Evolutionary conservation across 2,797 vertebrate genomes (phyloP).

Genomic region (Anguilla obscura): DNA sequence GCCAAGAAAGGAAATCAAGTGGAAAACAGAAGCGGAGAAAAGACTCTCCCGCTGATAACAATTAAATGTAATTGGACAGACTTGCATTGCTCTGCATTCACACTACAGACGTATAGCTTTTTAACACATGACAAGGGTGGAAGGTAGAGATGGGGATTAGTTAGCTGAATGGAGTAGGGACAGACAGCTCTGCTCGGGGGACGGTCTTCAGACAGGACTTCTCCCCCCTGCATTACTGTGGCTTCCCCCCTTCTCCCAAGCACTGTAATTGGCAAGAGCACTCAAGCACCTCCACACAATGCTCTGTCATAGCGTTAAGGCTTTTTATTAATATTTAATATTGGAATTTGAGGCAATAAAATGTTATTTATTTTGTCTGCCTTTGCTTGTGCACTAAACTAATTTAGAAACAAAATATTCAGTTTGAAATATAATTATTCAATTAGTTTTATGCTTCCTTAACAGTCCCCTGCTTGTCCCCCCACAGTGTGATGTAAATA

Average conservation of each 20-base stretch:
- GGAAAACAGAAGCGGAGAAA: slow-evolving; percentile 38
- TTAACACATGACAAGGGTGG: slow-evolving; percentile 26
- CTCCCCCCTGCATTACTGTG: slow-evolving; percentile 20
- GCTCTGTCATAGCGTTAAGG: slow-evolving; percentile 23
- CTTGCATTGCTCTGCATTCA: slow-evolving; percentile 42
- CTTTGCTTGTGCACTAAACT: slow-evolving; percentile 26
- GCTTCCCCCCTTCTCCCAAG: neutral
- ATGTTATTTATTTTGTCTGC: slow-evolving; percentile 30
- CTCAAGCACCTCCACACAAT: slow-evolving; percentile 26
- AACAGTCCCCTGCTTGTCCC: slow-evolving; percentile 7
- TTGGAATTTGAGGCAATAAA: slow-evolving; percentile 37
- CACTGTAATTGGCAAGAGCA: slow-evolving; percentile 35
- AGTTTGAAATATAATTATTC: slow-evolving; percentile 32
- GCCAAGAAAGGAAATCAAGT: slow-evolving; percentile 40
- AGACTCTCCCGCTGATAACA: slow-evolving; percentile 63
- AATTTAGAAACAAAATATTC: slow-evolving; percentile 34
- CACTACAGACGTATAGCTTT: slow-evolving; percentile 35
- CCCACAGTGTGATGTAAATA: slow-evolving; percentile 15
- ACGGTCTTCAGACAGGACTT: slow-evolving; percentile 29
- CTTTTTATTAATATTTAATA: slow-evolving; percentile 40
- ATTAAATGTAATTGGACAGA: slow-evolving; percentile 72
- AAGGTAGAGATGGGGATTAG: slow-evolving; percentile 26
- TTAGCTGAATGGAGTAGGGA: slow-evolving; percentile 26
- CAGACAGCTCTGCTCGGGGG: slow-evolving; percentile 39
- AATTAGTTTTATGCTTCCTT: slow-evolving; percentile 31